phyloP scores from a whole-genome alignment of 2,113 vertebrate genomes.

The Vimba vimba region DNA sequence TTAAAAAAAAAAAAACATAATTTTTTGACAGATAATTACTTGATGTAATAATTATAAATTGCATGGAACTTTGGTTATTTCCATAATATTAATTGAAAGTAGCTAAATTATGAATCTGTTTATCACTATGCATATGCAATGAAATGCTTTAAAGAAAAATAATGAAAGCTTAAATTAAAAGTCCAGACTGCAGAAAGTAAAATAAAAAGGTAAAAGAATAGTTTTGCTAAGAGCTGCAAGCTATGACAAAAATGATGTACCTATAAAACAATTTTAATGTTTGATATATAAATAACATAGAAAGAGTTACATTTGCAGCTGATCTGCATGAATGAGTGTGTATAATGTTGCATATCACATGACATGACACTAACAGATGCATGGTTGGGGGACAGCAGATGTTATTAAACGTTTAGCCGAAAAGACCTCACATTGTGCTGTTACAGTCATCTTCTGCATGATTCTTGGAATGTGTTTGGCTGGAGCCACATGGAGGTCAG shows the following conservation, averaged over 20 bases:
- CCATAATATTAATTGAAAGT: background rate
- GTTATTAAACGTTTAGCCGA: background rate
- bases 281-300: background rate
- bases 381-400: background rate
- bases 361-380: background rate
- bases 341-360: background rate
- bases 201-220: background rate
- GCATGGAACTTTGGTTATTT: background rate
- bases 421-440: background rate
- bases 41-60: too few relatives aligned
- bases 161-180: background rate
- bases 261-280: background rate
- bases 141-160: background rate
- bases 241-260: background rate
- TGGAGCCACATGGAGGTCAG: conserved; percentile 44
- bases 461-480: background rate
- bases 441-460: background rate
- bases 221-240: background rate
- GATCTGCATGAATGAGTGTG: background rate
- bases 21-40: too few relatives aligned
- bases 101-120: background rate
- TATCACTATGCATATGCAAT: background rate
- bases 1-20: background rate
- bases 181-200: background rate
- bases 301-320: background rate